Evolutionary conservation across 2,888 invertebrate genomes (phyloP).

Genomic region (Ellobium chinense): DNA sequence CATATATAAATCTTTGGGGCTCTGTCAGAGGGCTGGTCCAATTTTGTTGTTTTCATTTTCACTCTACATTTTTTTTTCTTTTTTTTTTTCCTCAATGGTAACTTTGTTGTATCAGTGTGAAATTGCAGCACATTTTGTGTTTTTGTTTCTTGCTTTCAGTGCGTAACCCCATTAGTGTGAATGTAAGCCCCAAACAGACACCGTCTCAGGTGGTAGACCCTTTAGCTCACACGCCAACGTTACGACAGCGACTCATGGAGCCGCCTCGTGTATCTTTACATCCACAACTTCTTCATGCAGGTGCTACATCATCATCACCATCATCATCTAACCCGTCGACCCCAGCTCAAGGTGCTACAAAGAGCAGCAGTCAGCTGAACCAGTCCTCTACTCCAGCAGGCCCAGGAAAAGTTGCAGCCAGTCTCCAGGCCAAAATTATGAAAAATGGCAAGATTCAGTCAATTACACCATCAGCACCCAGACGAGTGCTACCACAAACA

Average conservation of each 20-base stretch:
- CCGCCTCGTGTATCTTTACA: constrained; percentile 61
- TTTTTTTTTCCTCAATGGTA: neutral
- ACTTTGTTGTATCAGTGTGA: constrained; percentile 40
- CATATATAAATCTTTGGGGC: no score
- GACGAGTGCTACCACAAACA: neutral
- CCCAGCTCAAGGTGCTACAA: constrained; percentile 11
- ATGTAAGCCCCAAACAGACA: constrained; percentile 47
- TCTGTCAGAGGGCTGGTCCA: neutral
- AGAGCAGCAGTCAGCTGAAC: constrained; percentile 11
- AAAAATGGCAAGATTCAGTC: constrained; percentile 1
- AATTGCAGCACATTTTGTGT: constrained; percentile 21
- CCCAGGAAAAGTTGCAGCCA: constrained; percentile 9
- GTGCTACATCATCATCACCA: constrained; percentile 49
- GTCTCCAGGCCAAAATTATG: constrained; percentile 20
- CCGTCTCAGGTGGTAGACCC: constrained; percentile 36
- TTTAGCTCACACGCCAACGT: constrained; percentile 62
- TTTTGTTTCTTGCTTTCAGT: constrained; percentile 47
- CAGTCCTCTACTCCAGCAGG: constrained; percentile 9
- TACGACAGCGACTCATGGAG: constrained; percentile 70
- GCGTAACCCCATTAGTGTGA: constrained; percentile 47
- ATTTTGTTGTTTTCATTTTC: neutral
- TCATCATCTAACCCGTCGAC: constrained; percentile 26
- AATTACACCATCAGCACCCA: neutral
- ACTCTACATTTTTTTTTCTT: neutral
- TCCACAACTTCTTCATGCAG: constrained; percentile 55